Conservation (phyloP, 2,888 invertebrate genomes). For the Taenaris catops region DNA sequence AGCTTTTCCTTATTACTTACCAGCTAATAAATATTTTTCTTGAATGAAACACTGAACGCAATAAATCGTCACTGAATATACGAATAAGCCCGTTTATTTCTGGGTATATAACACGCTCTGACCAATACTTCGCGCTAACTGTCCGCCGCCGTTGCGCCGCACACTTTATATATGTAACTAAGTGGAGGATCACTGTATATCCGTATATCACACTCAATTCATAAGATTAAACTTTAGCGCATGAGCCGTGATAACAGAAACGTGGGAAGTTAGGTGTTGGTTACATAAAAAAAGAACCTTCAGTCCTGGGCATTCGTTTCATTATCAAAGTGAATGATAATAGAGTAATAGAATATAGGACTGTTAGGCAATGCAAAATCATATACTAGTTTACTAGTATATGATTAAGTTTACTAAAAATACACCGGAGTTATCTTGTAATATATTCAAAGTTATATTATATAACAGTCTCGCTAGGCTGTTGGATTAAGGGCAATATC, state of each 20-base stretch:
- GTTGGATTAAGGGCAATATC: no score
- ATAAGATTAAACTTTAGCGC: conserved; percentile 53
- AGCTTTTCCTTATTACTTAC: no score
- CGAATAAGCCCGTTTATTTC: conserved; percentile 4
- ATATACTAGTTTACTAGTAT: no score
- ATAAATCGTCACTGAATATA: conserved; percentile 13
- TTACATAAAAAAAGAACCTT: neutral
- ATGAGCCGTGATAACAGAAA: conserved; percentile 36
- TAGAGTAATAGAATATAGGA: no score
- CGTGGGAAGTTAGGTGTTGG: neutral
- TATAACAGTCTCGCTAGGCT: no score
- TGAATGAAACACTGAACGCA: conserved; percentile 11
- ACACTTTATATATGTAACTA: conserved; percentile 54
- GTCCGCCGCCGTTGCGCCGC: conserved; percentile 50
- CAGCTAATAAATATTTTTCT: conserved; percentile 9
- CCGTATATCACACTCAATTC: conserved; percentile 43
- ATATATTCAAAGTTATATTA: no score
- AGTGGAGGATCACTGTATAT: conserved; percentile 37
- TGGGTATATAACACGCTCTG: conserved; percentile 32
- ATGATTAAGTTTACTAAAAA: no score
- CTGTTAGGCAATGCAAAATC: no score
- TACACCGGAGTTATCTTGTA: no score
- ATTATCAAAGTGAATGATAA: no score
- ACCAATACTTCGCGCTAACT: conserved; percentile 43
- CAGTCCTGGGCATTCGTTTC: no score